Conservation (phyloP, 2,888 invertebrate genomes). For the Torymus auratus region DNA sequence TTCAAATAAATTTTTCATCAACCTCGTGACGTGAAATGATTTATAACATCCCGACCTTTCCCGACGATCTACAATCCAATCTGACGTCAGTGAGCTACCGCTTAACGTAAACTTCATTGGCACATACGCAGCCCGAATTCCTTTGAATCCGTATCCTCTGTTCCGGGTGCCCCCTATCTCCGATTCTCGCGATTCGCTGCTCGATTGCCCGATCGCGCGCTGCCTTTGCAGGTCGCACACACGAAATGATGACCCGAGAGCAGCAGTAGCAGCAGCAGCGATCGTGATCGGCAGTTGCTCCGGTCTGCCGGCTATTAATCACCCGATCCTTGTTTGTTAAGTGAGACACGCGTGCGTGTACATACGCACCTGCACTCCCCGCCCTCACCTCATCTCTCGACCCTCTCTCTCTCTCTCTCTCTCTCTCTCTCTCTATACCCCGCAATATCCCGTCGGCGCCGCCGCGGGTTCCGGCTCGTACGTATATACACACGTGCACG, state of each 20-base stretch:
- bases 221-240: background rate
- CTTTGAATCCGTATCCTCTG: slow-evolving; percentile 8
- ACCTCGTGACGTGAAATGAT: background rate
- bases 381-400: background rate
- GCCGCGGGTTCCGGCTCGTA: background rate
- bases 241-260: slow-evolving; percentile 51
- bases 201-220: slow-evolving; percentile 57
- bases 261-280: background rate
- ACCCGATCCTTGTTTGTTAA: slow-evolving; percentile 74
- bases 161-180: slow-evolving; percentile 21
- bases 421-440: background rate
- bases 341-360: slow-evolving; percentile 67
- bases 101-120: background rate
- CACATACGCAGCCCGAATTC: background rate
- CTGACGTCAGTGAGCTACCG: background rate
- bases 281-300: slow-evolving; percentile 8
- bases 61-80: background rate
- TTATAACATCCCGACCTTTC: background rate
- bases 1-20: too few relatives aligned
- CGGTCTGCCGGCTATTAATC: slow-evolving; percentile 69
- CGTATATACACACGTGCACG: too few relatives aligned
- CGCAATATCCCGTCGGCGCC: slow-evolving; percentile 44
- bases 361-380: slow-evolving; percentile 42
- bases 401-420: background rate
- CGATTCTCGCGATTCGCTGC: slow-evolving; percentile 11